Evolutionary conservation across 2,113 vertebrate species (phyloP).

Genomic region (Melanotaenia duboulayi): DNA sequence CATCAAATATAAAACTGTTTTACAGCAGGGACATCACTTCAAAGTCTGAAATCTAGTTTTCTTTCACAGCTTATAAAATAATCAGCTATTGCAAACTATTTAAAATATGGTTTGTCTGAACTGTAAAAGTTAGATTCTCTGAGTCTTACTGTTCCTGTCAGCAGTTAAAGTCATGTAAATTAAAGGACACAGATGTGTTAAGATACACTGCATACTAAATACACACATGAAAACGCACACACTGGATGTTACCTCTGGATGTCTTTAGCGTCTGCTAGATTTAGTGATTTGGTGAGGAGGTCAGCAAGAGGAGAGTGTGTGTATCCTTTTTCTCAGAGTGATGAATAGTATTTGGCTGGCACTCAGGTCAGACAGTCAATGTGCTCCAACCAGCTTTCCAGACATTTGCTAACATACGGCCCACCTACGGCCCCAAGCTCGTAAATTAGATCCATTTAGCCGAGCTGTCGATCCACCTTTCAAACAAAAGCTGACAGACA

Average conservation of each 20-base stretch:
- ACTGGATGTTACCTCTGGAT: slow-evolving; percentile 12
- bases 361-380: slow-evolving; percentile 36
- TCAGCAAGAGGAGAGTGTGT: slow-evolving; percentile 25
- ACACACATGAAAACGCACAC: neutral
- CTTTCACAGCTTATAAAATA: no score
- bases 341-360: slow-evolving; percentile 54
- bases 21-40: no score
- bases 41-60: no score
- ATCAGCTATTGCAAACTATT: no score
- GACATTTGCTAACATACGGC: slow-evolving; percentile 50
- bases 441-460: slow-evolving; percentile 54
- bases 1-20: no score
- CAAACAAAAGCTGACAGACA: slow-evolving; percentile 46
- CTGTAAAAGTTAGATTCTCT: no score
- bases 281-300: slow-evolving; percentile 14
- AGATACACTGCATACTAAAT: no score
- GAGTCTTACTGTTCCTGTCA: no score
- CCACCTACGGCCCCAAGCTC: slow-evolving; percentile 42
- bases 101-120: no score
- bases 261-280: slow-evolving; percentile 42
- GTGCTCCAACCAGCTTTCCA: slow-evolving; percentile 30
- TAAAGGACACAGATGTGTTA: no score
- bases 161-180: no score
- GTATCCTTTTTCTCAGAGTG: slow-evolving; percentile 37
- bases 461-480: slow-evolving; percentile 10